Base-by-base conservation (phyloP, 1,140 invertebrate species). In the Copidosoma floridanum region DNA sequence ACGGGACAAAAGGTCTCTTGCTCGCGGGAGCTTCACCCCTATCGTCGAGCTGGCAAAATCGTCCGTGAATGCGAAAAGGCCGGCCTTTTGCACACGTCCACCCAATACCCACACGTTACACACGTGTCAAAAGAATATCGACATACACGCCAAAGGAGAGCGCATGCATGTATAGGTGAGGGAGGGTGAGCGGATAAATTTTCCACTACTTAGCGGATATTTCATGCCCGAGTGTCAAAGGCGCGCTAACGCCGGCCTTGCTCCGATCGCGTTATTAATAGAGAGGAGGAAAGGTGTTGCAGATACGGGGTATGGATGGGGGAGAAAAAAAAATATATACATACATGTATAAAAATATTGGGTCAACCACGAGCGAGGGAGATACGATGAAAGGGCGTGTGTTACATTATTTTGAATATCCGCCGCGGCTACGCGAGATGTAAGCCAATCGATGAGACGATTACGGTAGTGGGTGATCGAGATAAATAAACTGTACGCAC, bases 131-230 rank as follows among this genome's bases (percentile, higher is more conserved):
- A 26, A 18, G 20, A 20, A 26, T 23, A 27, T 18, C 8, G 23
- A 35, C 4, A 35, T 2, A 44, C 8, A 23, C 0, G 11, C 38
- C 8, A 14, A 5, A 18, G 10, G 26, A 12, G 7, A 23, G 18
- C 26, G 56, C 18, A 40, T 44, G 43, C 27, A 29, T 29, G 3
- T 50, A 40, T 40, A 20, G 43, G 35, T 20, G 12, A 64, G 67
- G 41, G 65, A 70, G 69, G 65, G 57, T 70, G 72, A 71, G 71
- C 61, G 58, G 58, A 68, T 68, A 74, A 64, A 74, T 75, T 75
- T 75, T 73, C 71, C 74, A 68, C 72, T 73, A 73, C 67, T 74
- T 75, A 74, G 68, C 59, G 65, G 66, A 72, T n/a, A n/a, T 73
- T 75, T 75, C 57, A 72, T 71, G 71, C 69, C 67, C 65, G 63